phyloP scores from a whole-genome alignment of 2,113 vertebrate species.

The Psittacus erithacus region DNA sequence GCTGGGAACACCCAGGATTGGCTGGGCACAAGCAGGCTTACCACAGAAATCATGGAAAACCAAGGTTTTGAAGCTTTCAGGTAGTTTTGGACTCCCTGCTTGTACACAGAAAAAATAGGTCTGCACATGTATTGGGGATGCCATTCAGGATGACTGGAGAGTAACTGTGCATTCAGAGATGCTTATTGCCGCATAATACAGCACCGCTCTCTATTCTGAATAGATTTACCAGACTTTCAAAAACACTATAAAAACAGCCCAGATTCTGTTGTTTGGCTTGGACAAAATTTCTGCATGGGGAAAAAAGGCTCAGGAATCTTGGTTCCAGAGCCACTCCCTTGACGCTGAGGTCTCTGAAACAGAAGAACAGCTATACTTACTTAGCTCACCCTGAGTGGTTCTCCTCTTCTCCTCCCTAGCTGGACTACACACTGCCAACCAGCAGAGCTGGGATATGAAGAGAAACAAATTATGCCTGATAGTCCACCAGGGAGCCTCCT shows the following conservation, averaged over 20 bases:
- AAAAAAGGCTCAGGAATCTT: background rate
- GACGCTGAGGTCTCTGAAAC: background rate
- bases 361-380: background rate
- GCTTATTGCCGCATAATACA: background rate
- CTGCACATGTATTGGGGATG: accelerated
- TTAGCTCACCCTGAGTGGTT: background rate
- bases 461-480: background rate
- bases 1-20: background rate
- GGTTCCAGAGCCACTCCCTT: background rate
- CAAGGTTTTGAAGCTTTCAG: background rate
- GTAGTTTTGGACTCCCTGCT: background rate
- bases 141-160: background rate
- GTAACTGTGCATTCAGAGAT: accelerated
- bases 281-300: background rate
- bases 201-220: background rate
- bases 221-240: background rate
- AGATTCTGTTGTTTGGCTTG: background rate
- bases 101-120: background rate
- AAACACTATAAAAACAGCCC: background rate
- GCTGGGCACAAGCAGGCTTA: background rate
- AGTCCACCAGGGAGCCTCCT: background rate
- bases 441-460: background rate
- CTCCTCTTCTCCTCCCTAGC: background rate
- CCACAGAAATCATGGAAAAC: background rate
- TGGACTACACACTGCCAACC: background rate